Evolutionary conservation across 2,797 vertebrate genomes (phyloP).

Genomic region (Rhyacichthys aspro): DNA sequence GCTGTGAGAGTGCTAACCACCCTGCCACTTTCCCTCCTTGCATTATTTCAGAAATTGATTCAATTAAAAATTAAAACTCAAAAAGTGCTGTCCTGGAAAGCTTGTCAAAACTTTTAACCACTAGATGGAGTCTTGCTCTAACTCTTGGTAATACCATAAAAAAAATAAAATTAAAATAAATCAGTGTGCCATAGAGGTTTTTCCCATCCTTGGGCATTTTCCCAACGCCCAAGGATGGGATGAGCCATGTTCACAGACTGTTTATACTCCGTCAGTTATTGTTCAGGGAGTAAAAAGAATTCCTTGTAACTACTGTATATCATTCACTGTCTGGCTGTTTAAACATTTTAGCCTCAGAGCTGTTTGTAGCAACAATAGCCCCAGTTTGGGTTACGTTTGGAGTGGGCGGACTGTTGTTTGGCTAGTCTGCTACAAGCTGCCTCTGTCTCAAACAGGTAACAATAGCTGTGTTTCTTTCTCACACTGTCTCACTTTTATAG

Average conservation of each 20-base stretch:
- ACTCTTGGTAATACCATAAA: too few relatives aligned
- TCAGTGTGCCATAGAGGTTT: not conserved
- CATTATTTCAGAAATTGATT: too few relatives aligned
- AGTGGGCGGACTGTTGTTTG: constrained; percentile 14
- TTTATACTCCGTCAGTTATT: constrained; percentile 49
- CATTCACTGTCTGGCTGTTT: constrained; percentile 18
- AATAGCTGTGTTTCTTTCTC: constrained; percentile 13
- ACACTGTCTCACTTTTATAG: constrained; percentile 21
- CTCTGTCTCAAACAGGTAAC: constrained; percentile 25
- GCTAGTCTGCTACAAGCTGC: not conserved
- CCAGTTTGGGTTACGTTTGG: constrained; percentile 48
- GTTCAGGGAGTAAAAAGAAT: constrained; percentile 17
- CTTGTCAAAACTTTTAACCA: too few relatives aligned
- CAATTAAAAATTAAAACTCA: too few relatives aligned
- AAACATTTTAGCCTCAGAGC: constrained; percentile 28
- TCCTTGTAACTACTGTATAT: constrained; percentile 48
- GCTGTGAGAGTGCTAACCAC: too few relatives aligned
- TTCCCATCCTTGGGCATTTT: constrained; percentile 3
- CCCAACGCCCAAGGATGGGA: constrained; percentile 10
- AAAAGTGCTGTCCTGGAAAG: too few relatives aligned
- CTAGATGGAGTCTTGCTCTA: too few relatives aligned
- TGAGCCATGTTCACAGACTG: constrained; percentile 27
- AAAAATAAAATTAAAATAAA: too few relatives aligned
- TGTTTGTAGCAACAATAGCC: constrained; percentile 49
- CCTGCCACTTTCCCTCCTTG: too few relatives aligned